phyloP scores from a whole-genome alignment of 2,113 vertebrate genomes.

The Colinus virginianus region DNA sequence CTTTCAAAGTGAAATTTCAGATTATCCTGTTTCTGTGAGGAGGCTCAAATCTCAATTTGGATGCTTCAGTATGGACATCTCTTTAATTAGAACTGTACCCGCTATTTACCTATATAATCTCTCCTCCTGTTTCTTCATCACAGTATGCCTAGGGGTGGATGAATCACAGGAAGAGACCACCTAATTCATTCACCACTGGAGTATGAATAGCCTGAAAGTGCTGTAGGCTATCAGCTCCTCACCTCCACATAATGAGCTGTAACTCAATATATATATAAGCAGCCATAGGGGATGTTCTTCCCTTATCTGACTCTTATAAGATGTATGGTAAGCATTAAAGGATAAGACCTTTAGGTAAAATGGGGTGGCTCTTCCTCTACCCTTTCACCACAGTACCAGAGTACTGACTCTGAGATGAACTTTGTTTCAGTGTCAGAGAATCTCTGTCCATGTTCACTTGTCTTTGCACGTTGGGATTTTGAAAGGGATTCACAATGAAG shows the following conservation, averaged over 20 bases:
- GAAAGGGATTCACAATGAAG: not conserved
- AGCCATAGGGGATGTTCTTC: not conserved
- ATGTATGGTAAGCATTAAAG: not conserved
- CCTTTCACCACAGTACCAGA: not conserved
- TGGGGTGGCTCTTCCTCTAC: not conserved
- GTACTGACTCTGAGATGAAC: not conserved
- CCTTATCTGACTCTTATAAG: not conserved
- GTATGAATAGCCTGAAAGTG: not conserved
- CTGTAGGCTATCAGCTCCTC: not conserved
- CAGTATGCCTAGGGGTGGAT: not conserved
- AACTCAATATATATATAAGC: not conserved
- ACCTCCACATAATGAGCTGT: not conserved
- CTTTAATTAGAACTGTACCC: not conserved
- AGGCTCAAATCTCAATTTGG: not conserved
- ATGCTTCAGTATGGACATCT: not conserved
- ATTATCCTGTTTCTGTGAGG: not conserved
- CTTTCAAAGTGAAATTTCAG: not conserved
- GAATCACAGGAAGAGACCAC: constrained; percentile 2
- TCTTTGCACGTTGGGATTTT: not conserved
- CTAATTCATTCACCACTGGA: not conserved
- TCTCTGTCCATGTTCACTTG: not conserved
- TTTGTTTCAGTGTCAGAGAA: not conserved
- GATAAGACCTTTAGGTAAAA: not conserved
- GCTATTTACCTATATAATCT: not conserved
- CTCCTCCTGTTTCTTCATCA: not conserved